These are phyloP conservation scores for Acanthosoma haemorrhoidale DNA, from an alignment of 2,888 invertebrate genomes.

Conservation along the genomic window DNA sequence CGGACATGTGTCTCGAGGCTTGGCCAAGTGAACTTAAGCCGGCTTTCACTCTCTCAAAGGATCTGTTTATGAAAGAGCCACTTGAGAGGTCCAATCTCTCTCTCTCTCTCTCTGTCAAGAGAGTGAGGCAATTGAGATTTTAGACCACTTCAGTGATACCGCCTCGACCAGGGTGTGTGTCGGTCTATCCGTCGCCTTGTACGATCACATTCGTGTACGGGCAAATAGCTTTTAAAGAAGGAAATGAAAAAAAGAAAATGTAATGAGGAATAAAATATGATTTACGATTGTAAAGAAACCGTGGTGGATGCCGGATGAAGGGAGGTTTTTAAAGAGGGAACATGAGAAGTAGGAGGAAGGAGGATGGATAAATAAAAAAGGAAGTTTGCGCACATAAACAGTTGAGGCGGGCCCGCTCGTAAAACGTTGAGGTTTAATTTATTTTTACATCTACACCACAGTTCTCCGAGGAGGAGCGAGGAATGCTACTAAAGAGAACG, in stretches of 20 bases:
- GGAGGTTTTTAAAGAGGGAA: background rate
- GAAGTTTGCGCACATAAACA: background rate
- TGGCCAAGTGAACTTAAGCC: background rate
- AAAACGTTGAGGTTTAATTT: background rate
- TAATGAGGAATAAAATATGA: background rate
- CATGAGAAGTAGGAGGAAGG: background rate
- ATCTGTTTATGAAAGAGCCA: background rate
- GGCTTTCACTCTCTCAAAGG: background rate
- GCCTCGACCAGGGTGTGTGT: background rate
- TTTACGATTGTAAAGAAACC: background rate
- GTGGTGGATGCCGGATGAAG: conserved; percentile 8
- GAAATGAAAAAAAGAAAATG: background rate
- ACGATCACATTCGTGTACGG: background rate
- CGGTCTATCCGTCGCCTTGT: background rate
- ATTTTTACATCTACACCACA: conserved; percentile 1
- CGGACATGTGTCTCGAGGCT: background rate
- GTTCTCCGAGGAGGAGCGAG: no score
- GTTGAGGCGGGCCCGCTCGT: background rate
- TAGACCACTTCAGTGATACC: background rate
- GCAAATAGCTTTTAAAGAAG: no score
- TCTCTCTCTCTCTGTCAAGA: background rate
- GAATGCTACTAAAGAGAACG: conserved; percentile 5
- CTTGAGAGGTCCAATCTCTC: background rate
- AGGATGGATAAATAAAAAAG: no score
- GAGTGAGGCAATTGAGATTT: background rate